A percentile compares a stretch with the other conserved stretches of the same genome.
Conservation (phyloP, 2,797 vertebrate genomes). For the Emydoidea blandingii region DNA sequence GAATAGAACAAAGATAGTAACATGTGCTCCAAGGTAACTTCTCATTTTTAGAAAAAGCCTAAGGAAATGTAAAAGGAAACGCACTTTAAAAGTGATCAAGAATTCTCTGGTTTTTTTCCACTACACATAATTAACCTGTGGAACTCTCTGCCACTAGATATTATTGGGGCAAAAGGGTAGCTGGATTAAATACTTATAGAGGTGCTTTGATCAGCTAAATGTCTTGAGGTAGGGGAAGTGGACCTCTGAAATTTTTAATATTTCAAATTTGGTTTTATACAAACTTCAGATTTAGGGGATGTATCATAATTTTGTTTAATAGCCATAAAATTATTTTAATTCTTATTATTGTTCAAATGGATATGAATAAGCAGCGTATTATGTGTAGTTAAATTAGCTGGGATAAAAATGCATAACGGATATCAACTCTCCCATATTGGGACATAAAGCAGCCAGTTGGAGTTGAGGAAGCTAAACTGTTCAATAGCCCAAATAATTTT, state of each 20-base stretch:
- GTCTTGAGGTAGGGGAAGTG: neutral
- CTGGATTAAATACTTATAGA: neutral
- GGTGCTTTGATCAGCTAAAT: neutral
- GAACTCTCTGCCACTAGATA: neutral
- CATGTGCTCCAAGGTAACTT: neutral
- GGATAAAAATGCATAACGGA: neutral
- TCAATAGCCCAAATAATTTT: neutral
- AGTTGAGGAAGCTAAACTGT: neutral
- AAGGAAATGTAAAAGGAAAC: neutral
- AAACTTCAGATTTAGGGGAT: conserved; percentile 33
- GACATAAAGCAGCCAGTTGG: neutral
- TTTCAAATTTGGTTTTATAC: conserved; percentile 2
- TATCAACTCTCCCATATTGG: neutral
- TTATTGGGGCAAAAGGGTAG: neutral
- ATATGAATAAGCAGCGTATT: neutral
- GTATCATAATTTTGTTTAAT: neutral
- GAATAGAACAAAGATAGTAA: neutral
- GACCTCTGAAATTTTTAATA: neutral
- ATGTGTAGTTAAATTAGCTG: neutral
- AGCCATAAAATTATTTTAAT: too few species aligned
- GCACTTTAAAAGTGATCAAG: neutral
- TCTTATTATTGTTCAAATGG: conserved; percentile 25
- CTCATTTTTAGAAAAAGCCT: neutral
- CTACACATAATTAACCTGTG: neutral
- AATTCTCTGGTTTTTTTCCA: neutral